These are phyloP conservation scores for Chaetorhynchus papuensis DNA, from an alignment of 2,113 vertebrate genomes.

Conservation along the genomic window DNA sequence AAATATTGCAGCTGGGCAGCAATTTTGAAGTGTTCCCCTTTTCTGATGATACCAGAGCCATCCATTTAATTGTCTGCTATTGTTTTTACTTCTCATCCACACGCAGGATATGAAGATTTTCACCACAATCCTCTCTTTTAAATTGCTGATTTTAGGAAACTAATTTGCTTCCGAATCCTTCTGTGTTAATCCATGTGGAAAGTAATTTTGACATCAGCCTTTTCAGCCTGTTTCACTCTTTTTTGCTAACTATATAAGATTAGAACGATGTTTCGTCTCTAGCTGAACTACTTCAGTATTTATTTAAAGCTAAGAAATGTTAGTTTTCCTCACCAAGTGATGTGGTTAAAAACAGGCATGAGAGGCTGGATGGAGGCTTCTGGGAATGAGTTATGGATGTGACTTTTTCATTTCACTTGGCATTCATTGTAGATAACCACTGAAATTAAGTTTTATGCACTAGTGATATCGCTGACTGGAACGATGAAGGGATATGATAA, in stretches of 20 bases:
- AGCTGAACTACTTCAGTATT: background rate
- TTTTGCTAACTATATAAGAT: background rate
- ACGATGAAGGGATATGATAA: background rate
- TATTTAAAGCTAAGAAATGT: background rate
- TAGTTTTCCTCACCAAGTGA: background rate
- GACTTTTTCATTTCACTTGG: background rate
- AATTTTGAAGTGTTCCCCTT: background rate
- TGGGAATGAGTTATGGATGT: background rate
- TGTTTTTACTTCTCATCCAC: background rate
- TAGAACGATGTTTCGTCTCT: background rate
- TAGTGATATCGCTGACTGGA: background rate
- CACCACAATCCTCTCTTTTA: background rate
- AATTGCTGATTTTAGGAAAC: conserved; percentile 31
- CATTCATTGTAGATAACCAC: background rate
- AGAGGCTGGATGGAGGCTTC: background rate
- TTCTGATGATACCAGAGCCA: background rate
- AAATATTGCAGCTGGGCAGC: background rate
- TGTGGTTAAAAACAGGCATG: background rate
- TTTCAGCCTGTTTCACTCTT: background rate
- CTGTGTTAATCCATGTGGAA: background rate
- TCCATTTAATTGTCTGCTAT: background rate
- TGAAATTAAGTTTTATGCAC: background rate
- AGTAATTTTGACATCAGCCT: background rate
- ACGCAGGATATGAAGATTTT: background rate
- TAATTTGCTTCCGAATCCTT: background rate